These are phyloP conservation scores for Mustelus asterias DNA, from an alignment of 2,113 vertebrate genomes.

Conservation along the genomic window DNA sequence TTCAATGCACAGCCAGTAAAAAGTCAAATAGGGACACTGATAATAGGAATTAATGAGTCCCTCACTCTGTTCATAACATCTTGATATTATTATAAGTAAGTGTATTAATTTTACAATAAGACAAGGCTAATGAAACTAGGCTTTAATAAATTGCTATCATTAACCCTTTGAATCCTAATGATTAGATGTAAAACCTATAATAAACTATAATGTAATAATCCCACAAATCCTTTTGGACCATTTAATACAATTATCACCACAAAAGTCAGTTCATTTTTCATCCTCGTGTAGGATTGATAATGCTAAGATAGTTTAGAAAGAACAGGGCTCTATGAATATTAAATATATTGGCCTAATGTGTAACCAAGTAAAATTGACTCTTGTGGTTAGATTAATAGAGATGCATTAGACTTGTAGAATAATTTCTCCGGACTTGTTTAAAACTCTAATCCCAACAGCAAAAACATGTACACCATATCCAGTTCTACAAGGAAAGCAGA, in stretches of 20 bases:
- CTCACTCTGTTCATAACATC: background rate
- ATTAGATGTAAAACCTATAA: slow-evolving; percentile 29
- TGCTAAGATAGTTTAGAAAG: background rate
- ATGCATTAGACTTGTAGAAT: background rate
- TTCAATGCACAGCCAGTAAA: background rate
- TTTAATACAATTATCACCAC: slow-evolving; percentile 12
- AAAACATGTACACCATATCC: background rate
- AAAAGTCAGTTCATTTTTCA: slow-evolving; percentile 26
- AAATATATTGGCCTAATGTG: background rate
- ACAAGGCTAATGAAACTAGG: slow-evolving; percentile 26
- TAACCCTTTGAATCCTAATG: slow-evolving; percentile 33
- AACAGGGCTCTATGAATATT: slow-evolving; percentile 6
- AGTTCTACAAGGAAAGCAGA: background rate
- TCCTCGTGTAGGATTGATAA: slow-evolving; percentile 17
- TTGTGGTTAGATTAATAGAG: background rate
- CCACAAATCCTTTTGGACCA: slow-evolving; percentile 13
- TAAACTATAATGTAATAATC: slow-evolving; percentile 13
- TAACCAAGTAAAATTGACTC: background rate
- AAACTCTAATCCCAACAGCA: background rate
- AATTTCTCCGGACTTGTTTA: background rate
- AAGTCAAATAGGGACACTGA: background rate
- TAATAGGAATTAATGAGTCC: slow-evolving; percentile 22
- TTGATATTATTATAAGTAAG: background rate
- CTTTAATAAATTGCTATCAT: slow-evolving; percentile 28
- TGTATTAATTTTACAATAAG: slow-evolving; percentile 28